Conservation (phyloP, 2,797 vertebrate genomes). For the Myotis findleyi region DNA sequence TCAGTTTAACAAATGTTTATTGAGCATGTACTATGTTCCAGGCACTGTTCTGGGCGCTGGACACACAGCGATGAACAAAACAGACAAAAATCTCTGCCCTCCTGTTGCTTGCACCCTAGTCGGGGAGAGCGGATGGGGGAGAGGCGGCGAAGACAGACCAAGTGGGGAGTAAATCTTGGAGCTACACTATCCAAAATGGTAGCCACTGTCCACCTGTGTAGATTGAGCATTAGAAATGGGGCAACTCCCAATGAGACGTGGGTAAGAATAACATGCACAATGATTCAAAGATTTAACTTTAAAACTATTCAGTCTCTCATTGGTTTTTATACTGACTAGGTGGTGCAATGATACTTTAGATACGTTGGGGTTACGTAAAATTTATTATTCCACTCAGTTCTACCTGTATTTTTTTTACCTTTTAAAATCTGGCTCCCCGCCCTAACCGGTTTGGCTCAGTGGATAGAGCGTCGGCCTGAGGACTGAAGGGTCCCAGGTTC, state of each 20-base stretch:
- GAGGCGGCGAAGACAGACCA: not conserved
- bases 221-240: not conserved
- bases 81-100: not conserved
- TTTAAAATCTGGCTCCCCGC: not conserved
- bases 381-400: not conserved
- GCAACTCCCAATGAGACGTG: not conserved
- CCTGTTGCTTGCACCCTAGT: not conserved
- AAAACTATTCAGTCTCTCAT: not conserved
- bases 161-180: not conserved
- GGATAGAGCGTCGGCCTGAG: too few species aligned
- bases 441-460: too few species aligned
- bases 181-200: not conserved
- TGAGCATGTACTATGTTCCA: not conserved
- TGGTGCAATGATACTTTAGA: not conserved
- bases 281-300: not conserved
- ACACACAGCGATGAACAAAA: not conserved
- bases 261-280: not conserved
- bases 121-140: too few species aligned
- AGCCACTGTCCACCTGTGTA: not conserved
- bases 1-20: not conserved
- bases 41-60: not conserved
- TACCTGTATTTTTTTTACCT: conserved; percentile 40
- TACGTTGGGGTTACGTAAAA: not conserved
- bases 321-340: conserved; percentile 9
- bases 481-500: too few species aligned